A percentile compares a stretch with the other conserved stretches of the same genome.
phyloP scores from a whole-genome alignment of 2,888 invertebrate genomes.

The Dynastes grantii region DNA sequence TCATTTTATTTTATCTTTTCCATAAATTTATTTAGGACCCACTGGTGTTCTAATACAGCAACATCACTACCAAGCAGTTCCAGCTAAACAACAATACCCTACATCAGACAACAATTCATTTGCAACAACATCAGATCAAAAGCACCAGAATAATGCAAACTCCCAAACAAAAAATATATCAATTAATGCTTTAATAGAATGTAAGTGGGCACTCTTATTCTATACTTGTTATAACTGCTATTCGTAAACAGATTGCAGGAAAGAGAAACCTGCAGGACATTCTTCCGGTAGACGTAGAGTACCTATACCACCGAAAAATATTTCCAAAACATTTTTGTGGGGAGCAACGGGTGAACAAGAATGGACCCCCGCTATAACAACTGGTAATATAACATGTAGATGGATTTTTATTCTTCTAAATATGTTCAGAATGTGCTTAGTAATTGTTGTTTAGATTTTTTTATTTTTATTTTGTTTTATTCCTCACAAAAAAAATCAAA shows the following conservation, averaged over 20 bases:
- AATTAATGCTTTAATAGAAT: conserved; percentile 72
- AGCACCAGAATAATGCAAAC: conserved; percentile 25
- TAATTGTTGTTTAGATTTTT: conserved; percentile 48
- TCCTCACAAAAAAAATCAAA: conserved; percentile 1
- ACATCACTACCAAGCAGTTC: conserved; percentile 92
- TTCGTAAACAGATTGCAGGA: conserved; percentile 66
- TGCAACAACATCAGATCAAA: conserved; percentile 29
- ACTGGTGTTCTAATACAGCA: conserved; percentile 93
- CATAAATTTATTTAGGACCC: conserved; percentile 75
- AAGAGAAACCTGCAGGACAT: conserved; percentile 66
- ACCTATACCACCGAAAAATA: conserved; percentile 62
- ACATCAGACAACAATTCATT: conserved; percentile 52
- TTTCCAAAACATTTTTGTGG: conserved; percentile 81
- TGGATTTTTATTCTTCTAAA: background rate
- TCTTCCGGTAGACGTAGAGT: conserved; percentile 60
- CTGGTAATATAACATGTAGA: conserved; percentile 76
- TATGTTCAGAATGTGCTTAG: conserved; percentile 50
- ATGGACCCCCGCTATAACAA: conserved; percentile 96
- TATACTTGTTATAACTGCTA: background rate
- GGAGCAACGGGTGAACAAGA: conserved; percentile 97
- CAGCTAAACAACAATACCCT: conserved; percentile 71
- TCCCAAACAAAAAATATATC: conserved; percentile 57
- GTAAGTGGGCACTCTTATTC: conserved; percentile 66
- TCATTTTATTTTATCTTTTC: too few relatives aligned
- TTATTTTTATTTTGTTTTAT: conserved; percentile 30